Evolutionary conservation across 1,140 invertebrate genomes (phyloP), one percentile per base, ranked within the genome.

Genomic region (Calephelis nemesis): DNA sequence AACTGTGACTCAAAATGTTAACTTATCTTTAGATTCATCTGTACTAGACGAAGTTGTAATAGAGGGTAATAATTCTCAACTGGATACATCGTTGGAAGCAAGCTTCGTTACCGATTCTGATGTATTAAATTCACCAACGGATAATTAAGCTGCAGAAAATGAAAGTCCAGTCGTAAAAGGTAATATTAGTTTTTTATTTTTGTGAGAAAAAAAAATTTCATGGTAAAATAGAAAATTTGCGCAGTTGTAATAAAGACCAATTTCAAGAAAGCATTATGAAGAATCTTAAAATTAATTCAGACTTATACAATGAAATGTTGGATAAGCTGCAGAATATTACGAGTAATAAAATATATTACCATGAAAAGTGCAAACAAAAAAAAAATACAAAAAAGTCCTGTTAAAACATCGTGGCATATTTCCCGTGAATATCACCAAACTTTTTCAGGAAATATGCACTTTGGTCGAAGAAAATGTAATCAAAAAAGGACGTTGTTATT

Each of bases 281-380:
- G 3, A 49, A 49, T 49, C 12, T 49, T n/a, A 49, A 49, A 49
- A 49, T 49, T 5, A 10, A 49, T 49, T n/a, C 48, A 49, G 48
- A 49, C 48, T 11, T 3, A 5, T 49, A 49, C 48, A 49, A 49
- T n/a, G n/a, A n/a, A n/a, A n/a, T n/a, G 48, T 49, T n/a, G 11
- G 48, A 6, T n/a, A 49, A 49, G 48, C 12, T 49, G 10, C 48
- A 49, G 48, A 49, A 49, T n/a, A 49, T 49, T n/a, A 12, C 48
- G 10, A 49, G 11, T 49, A 12, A n/a, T n/a, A 49, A 49, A 49
- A 49, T 49, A n/a, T 49, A 49, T 49, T 49, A 49, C 12, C 11
- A 49, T n/a, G 48, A 49, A 49, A 49, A 49, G 11, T 49, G 11
- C 48, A n/a, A 49, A 49, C 48, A 49, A 49, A n/a, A 49, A 49